Evolutionary conservation across 1,140 invertebrate species (phyloP), one percentile per base, ranked within the genome.

Genomic region (Hormaphis cornu): DNA sequence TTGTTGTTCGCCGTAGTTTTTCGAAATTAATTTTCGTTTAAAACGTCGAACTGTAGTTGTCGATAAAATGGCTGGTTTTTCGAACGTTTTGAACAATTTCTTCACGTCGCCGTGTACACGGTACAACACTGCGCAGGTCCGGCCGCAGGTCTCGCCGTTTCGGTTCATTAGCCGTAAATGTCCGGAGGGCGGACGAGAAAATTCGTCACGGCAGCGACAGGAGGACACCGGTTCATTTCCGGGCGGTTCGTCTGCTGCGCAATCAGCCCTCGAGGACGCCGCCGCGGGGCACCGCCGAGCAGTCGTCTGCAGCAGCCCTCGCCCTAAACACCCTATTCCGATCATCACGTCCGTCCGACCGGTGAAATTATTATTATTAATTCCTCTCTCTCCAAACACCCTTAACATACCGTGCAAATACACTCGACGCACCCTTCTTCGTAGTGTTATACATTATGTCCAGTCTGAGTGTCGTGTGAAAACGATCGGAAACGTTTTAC

Each of bases 301-400:
- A 46, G 16, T n/a, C n/a, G 5, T n/a, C 40, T 14, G 24, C 9
- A 16, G 24, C 42, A 24, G 22, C 42, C 16, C 8, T 20, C 26
- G n/a, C 7, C n/a, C 3, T 28, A 16, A 7, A 33, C 9, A 22
- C 26, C 28, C 44, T 12, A 35, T 44, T 48, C 14, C 44, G 14
- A 66, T 50, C n/a, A 66, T 50, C 50, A 33, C 61, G 26, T 48
- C 42, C 61, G 16, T 48, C n/a, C 61, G 50, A 66, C 61, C 61
- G 42, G 14, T 28, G 44, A 66, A 66, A 66, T 66, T 50, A 53
- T 53, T 53, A 53, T 50, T 50, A 20, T 22, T 50, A 66, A 50
- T 66, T 50, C 18, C 61, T 10, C 44, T 20, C 14, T 3, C 8
- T 14, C 20, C 14, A 40, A 40, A 14, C 14, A 14, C 37, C 16